Base-by-base conservation (phyloP, 2,888 invertebrate species). In the Macroteleia sp. region DNA sequence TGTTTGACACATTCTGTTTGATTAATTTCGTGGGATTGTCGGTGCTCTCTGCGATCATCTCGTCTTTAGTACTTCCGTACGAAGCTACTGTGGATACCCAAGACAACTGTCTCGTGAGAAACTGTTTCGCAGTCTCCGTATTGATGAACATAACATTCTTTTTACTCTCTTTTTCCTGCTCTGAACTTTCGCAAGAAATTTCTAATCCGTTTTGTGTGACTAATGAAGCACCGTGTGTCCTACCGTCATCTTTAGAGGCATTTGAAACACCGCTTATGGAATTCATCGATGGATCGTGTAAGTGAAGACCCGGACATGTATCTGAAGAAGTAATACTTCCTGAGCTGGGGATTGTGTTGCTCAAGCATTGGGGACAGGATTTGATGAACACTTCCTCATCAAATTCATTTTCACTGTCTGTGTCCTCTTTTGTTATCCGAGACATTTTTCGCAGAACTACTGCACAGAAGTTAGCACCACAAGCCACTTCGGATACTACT, bases 401-500 rank as follows among this genome's bases (percentile, higher is more conserved):
- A 87, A 93, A 92, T 70, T 94, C 94, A 36, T 94, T 94, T 82
- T 95, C 94, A 30, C 91, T 91, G 70, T 92, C 91, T 0, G 89
- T 88, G 59, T 92, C 90, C 87, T 93, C 93, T 69, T 89, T 88
- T 66, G 83, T 81, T 69, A 87, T 87, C 81, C 91, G 92, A 9
- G 93, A 93, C 89, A 93, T 93, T 88, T 94, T 95, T 77, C 94
- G 93, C n/a, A 94, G 94, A 84, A 96, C 93, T 50, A 94, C 94
- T 86, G 95, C 95, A 87, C 95, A 96, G 93, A 95, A 97, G 86
- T 96, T 94, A 70, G 93, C 93, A 4, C 97, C 97, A 66, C 96
- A 95, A 6, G 94, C 94, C 42, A 96, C 93, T 87, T 94, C 94
- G 52, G 95, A 93, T 17, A 96, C 94, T 74, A 93, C 93, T 82